Evolutionary conservation across 2,113 vertebrate species (phyloP).

Genomic region (Pavo muticus): DNA sequence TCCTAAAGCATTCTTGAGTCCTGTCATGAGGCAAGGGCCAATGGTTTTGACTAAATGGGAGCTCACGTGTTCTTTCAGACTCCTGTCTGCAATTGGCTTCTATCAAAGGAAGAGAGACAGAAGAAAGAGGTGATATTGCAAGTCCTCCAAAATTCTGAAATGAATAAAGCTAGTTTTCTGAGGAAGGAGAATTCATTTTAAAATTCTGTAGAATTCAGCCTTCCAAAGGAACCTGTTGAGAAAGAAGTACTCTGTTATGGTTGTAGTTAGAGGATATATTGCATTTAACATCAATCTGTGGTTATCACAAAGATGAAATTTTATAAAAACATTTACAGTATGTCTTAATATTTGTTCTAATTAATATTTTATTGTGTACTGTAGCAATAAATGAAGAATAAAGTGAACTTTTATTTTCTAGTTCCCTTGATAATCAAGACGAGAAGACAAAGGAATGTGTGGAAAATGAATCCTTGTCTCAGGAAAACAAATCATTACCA

Average conservation of each 20-base stretch:
- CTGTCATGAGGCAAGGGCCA: not conserved
- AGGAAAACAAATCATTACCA: conserved; percentile 47
- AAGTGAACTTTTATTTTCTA: conserved; percentile 3
- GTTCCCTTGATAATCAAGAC: conserved; percentile 51
- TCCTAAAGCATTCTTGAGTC: rapidly evolving
- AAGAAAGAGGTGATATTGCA: not conserved
- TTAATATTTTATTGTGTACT: not conserved
- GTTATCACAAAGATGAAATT: not conserved
- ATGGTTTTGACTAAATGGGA: not conserved
- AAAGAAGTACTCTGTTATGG: not conserved
- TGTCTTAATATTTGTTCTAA: not conserved
- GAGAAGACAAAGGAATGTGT: conserved; percentile 45
- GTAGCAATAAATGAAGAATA: not conserved
- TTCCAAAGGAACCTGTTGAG: not conserved
- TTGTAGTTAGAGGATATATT: not conserved
- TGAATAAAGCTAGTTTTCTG: not conserved
- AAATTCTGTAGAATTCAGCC: not conserved
- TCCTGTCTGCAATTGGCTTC: not conserved
- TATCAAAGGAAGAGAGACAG: not conserved
- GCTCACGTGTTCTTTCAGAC: not conserved
- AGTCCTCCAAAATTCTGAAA: not conserved
- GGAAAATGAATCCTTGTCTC: conserved; percentile 57
- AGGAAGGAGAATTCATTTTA: not conserved
- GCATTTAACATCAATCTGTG: not conserved
- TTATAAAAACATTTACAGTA: not conserved